Evolutionary conservation across 1,140 invertebrate genomes (phyloP).

Genomic region (Diprion similis): DNA sequence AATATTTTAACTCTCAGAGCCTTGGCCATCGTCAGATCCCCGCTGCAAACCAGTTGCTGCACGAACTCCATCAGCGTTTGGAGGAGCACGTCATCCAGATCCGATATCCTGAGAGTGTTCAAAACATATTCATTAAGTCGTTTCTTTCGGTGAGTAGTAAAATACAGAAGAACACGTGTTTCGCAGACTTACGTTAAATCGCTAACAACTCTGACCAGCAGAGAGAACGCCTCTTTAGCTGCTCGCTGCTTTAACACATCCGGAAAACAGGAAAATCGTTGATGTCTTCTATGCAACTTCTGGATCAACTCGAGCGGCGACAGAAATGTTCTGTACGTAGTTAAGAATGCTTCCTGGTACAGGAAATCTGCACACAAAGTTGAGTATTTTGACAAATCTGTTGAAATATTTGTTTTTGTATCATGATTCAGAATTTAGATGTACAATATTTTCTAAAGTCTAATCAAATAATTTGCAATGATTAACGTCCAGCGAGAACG

Average conservation of each 20-base stretch:
- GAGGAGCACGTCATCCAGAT: slow-evolving; percentile 78
- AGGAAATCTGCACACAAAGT: slow-evolving; percentile 77
- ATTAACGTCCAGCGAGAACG: neutral
- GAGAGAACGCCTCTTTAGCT: slow-evolving; percentile 84
- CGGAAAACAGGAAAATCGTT: slow-evolving; percentile 80
- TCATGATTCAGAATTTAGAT: slow-evolving; percentile 21
- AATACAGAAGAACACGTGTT: slow-evolving; percentile 13
- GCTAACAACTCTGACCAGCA: slow-evolving; percentile 90
- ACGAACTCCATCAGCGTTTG: slow-evolving; percentile 89
- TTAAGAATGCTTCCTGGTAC: slow-evolving; percentile 97
- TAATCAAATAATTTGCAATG: slow-evolving; percentile 35
- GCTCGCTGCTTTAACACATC: slow-evolving; percentile 78
- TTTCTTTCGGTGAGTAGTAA: neutral
- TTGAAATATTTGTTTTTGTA: slow-evolving; percentile 47
- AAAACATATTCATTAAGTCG: slow-evolving; percentile 16
- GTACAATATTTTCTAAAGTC: slow-evolving; percentile 12
- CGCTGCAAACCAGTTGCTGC: slow-evolving; percentile 84
- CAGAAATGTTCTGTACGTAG: slow-evolving; percentile 95
- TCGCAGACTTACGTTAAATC: slow-evolving; percentile 84
- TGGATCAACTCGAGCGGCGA: slow-evolving; percentile 85
- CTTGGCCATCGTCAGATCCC: slow-evolving; percentile 88
- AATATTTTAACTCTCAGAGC: slow-evolving; percentile 88
- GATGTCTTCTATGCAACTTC: slow-evolving; percentile 86
- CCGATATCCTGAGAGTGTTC: slow-evolving; percentile 72
- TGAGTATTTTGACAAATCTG: slow-evolving; percentile 39